phyloP scores from a whole-genome alignment of 2,797 vertebrate genomes.

The Muscicapa comitata region DNA sequence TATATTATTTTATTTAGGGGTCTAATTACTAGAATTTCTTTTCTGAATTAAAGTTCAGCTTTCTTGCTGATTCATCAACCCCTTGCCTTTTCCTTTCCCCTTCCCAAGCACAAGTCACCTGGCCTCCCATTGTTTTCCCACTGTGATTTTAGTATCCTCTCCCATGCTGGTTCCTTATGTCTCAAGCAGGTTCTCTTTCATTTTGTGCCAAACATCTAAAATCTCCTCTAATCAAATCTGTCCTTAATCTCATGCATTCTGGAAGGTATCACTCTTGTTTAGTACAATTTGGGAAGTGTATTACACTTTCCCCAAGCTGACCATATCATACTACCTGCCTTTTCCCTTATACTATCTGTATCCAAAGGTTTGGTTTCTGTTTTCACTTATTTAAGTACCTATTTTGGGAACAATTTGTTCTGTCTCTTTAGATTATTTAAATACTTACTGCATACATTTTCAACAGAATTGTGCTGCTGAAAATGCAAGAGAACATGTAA shows the following conservation, averaged over 20 bases:
- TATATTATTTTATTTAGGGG: neutral
- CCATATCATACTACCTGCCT: neutral
- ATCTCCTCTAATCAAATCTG: neutral
- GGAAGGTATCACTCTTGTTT: neutral
- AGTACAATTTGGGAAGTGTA: neutral
- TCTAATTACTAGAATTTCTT: neutral
- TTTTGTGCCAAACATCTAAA: slow-evolving; percentile 9
- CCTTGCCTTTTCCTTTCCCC: neutral
- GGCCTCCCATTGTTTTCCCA: neutral
- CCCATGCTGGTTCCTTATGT: slow-evolving; percentile 44
- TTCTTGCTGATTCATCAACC: neutral
- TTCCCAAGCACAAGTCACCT: neutral
- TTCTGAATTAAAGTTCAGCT: neutral
- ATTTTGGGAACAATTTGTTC: neutral
- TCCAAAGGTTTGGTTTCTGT: neutral
- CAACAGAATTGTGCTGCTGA: neutral
- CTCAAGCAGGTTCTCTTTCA: neutral
- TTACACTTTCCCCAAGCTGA: neutral
- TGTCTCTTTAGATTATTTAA: neutral
- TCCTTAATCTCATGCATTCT: neutral
- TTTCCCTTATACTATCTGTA: neutral
- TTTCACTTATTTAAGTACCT: neutral
- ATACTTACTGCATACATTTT: neutral
- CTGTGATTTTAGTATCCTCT: slow-evolving; percentile 28
- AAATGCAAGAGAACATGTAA: neutral